Conservation (phyloP, 2,888 invertebrate species). For the Agapostemon virescens region DNA sequence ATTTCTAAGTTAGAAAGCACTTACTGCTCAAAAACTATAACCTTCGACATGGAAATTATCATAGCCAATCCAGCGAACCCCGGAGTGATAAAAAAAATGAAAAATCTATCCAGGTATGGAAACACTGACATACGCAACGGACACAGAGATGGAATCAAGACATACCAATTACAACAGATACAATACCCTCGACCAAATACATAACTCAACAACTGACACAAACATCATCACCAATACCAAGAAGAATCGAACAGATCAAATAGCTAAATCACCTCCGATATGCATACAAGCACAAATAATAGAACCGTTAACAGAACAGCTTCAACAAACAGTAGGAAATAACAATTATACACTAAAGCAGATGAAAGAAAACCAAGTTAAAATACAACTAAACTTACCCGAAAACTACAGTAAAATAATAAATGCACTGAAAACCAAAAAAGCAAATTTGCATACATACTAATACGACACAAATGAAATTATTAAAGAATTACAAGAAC, state of each 20-base stretch:
- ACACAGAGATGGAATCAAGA: no score
- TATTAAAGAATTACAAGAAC: not conserved
- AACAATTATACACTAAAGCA: not conserved
- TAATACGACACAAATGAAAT: constrained; percentile 4
- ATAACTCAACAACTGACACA: not conserved
- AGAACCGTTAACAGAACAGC: constrained; percentile 6
- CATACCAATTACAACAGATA: no score
- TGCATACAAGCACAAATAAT: constrained; percentile 8
- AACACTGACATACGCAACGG: not conserved
- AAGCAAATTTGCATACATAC: not conserved
- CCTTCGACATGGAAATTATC: not conserved
- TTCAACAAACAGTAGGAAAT: not conserved
- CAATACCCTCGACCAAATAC: not conserved
- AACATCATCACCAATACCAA: not conserved
- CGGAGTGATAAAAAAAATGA: not conserved
- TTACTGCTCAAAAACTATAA: not conserved
- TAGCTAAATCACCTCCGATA: not conserved
- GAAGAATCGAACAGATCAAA: no score
- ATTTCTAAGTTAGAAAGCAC: not conserved
- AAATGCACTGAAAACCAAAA: not conserved
- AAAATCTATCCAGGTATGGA: constrained; percentile 2
- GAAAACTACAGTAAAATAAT: not conserved
- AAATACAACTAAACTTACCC: not conserved
- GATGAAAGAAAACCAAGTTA: not conserved
- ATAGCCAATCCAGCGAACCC: not conserved